phyloP scores from a whole-genome alignment of 2,888 invertebrate genomes.

The Scaptomyza cyrtandrae region DNA sequence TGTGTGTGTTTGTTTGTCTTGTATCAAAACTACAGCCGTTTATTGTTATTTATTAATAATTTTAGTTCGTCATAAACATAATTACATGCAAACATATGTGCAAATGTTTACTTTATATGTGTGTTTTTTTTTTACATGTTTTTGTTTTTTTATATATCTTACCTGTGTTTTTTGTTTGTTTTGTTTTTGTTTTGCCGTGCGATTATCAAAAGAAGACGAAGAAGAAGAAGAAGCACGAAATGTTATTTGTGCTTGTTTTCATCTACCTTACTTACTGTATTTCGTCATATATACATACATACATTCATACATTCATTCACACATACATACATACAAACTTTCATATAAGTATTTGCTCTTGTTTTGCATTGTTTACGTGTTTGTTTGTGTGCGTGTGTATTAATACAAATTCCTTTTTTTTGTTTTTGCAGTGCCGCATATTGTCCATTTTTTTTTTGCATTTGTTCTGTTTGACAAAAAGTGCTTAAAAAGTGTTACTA shows the following conservation, averaged over 20 bases:
- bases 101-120: conserved; percentile 3
- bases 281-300: background rate
- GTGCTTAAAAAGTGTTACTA: conserved; percentile 28
- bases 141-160: conserved; percentile 3
- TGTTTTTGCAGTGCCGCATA: conserved; percentile 51
- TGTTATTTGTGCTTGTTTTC: conserved; percentile 10
- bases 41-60: conserved; percentile 22
- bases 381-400: conserved; percentile 20
- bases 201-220: conserved; percentile 4
- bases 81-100: conserved; percentile 3
- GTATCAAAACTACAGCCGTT: conserved; percentile 22
- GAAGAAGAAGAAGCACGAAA: background rate
- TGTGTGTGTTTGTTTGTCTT: background rate
- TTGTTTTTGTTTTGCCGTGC: background rate
- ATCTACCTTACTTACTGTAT: conserved; percentile 4
- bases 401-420: conserved; percentile 37
- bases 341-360: background rate
- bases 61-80: conserved; percentile 18
- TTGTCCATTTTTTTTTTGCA: conserved; percentile 36
- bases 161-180: conserved; percentile 1
- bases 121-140: background rate
- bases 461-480: conserved; percentile 45
- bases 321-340: background rate
- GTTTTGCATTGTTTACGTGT: conserved; percentile 6
- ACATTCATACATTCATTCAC: background rate